Conservation (phyloP, 1,140 invertebrate genomes). For the Drosophila setifemur region DNA sequence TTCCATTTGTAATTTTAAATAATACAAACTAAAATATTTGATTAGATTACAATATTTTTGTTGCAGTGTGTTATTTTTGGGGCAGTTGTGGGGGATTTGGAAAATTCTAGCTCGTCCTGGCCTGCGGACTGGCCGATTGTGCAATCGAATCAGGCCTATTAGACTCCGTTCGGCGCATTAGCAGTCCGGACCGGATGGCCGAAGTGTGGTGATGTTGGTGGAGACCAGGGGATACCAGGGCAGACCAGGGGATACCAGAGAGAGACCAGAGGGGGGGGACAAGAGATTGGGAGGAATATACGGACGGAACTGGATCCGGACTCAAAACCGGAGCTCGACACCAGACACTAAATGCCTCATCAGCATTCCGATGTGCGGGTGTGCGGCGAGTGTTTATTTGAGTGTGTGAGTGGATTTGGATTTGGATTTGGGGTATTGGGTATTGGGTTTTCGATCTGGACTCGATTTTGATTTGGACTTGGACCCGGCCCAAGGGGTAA, state of each 20-base stretch:
- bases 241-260: not conserved
- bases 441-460: not conserved
- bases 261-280: not conserved
- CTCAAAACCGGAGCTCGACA: slow-evolving; percentile 4
- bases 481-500: slow-evolving; percentile 6
- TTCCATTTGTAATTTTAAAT: no score
- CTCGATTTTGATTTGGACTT: not conserved
- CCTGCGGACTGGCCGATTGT: slow-evolving; percentile 27
- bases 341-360: slow-evolving; percentile 28
- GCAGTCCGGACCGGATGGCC: not conserved
- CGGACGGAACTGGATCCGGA: not conserved
- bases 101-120: slow-evolving; percentile 1
- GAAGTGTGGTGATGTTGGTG: no score
- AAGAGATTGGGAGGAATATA: not conserved
- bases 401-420: slow-evolving; percentile 35
- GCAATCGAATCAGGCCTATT: slow-evolving; percentile 49
- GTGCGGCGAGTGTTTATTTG: slow-evolving; percentile 16
- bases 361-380: slow-evolving; percentile 24
- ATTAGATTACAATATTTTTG: no score
- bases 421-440: not conserved
- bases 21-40: no score
- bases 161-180: slow-evolving; percentile 16
- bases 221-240: not conserved
- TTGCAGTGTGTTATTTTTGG: not conserved
- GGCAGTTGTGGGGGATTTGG: not conserved